A percentile compares a stretch with the other conserved stretches of the same genome.
These are phyloP conservation scores for Triplophysa tibetana DNA, from an alignment of 2,113 vertebrate genomes.

Conservation along the genomic window DNA sequence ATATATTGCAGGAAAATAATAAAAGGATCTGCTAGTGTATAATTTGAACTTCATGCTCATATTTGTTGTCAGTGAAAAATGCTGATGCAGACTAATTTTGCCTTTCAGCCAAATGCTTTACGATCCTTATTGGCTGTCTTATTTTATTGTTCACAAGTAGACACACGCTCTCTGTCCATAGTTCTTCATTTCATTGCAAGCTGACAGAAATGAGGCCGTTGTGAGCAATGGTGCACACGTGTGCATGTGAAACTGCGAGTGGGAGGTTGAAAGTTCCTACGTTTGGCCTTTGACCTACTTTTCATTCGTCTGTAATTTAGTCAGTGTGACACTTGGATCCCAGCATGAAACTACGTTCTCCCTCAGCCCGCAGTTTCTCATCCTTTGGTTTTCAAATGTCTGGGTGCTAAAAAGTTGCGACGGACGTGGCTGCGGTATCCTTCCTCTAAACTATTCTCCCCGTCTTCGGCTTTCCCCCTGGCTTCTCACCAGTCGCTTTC, in stretches of 20 bases:
- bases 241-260: neutral
- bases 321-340: conserved; percentile 31
- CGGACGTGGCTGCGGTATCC: neutral
- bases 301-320: conserved; percentile 24
- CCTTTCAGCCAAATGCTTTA: no score
- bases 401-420: neutral
- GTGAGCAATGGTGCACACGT: neutral
- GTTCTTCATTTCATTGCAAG: conserved; percentile 13
- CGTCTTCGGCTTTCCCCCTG: conserved; percentile 10
- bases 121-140: neutral
- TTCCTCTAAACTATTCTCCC: conserved; percentile 2
- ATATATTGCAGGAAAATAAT: no score
- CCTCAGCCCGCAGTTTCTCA: neutral
- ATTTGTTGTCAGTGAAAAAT: no score
- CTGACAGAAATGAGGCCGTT: neutral
- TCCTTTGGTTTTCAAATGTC: neutral
- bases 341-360: neutral
- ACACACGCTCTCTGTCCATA: neutral
- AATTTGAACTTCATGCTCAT: no score
- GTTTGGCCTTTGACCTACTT: conserved; percentile 50
- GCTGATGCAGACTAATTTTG: no score
- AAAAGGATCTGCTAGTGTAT: no score
- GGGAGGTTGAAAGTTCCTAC: conserved; percentile 12
- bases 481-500: conserved; percentile 26
- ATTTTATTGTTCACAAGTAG: neutral